Conservation (phyloP, 2,113 vertebrate species). For the Oxyruncus cristatus region DNA sequence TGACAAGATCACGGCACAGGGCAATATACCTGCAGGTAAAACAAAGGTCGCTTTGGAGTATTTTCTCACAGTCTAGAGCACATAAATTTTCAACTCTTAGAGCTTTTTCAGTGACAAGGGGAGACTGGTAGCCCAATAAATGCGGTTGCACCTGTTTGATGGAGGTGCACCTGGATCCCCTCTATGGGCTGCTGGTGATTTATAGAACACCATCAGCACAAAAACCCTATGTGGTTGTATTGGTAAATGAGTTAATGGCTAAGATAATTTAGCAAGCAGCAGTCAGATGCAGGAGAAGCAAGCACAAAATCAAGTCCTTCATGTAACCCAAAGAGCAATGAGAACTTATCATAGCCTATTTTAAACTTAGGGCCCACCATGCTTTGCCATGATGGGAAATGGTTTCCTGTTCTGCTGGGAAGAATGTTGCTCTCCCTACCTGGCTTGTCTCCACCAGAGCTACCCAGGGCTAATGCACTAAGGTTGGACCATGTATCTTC, state of each 20-base stretch:
- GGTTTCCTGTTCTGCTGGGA: neutral
- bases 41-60: conserved; percentile 24
- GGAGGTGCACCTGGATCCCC: neutral
- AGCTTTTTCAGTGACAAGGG: neutral
- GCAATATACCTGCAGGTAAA: conserved; percentile 54
- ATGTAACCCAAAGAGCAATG: neutral
- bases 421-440: neutral
- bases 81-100: neutral
- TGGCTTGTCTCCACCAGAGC: neutral
- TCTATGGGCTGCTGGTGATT: neutral
- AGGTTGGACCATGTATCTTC: neutral
- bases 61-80: conserved; percentile 52
- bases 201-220: neutral
- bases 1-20: conserved; percentile 52
- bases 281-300: neutral
- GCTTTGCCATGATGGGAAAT: accelerated
- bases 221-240: neutral
- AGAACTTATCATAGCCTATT: neutral
- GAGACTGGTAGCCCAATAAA: neutral
- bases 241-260: neutral
- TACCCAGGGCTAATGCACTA: accelerated
- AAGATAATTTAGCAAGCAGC: neutral
- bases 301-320: neutral
- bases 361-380: neutral
- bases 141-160: neutral